Conservation (phyloP, 2,888 invertebrate genomes). For the Drosophila maculinotata region DNA sequence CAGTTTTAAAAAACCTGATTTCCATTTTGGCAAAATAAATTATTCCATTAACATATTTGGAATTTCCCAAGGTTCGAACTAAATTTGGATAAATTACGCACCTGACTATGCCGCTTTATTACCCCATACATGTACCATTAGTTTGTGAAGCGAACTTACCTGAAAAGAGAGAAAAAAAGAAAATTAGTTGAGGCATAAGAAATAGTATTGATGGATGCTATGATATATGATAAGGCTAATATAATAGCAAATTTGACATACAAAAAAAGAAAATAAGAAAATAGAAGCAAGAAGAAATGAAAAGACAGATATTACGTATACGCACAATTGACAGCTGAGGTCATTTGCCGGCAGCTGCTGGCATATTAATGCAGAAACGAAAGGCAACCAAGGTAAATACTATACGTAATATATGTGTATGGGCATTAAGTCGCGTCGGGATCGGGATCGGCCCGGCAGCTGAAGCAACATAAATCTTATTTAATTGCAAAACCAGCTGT, state of each 20-base stretch:
- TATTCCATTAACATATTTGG: too few species aligned
- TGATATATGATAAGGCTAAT: conserved; percentile 8
- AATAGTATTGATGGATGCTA: conserved; percentile 17
- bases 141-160: conserved; percentile 37
- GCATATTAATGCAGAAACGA: conserved; percentile 65
- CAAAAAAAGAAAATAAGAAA: neutral
- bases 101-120: conserved; percentile 12
- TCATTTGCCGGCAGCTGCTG: conserved; percentile 51
- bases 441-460: conserved; percentile 28
- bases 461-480: conserved; percentile 73
- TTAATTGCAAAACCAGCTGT: conserved; percentile 79
- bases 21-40: too few species aligned
- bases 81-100: conserved; percentile 23
- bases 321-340: conserved; percentile 65
- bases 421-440: conserved; percentile 28
- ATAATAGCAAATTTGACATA: conserved; percentile 26
- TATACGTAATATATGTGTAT: conserved; percentile 12
- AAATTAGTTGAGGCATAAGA: conserved; percentile 7
- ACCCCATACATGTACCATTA: neutral
- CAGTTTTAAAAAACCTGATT: too few species aligned
- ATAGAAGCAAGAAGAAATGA: neutral
- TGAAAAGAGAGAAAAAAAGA: conserved; percentile 29
- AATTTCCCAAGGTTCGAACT: too few species aligned
- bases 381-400: conserved; percentile 24
- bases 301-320: conserved; percentile 29